Base-by-base conservation (phyloP, 30 jellyfish, hydroid and myxozoan genomes). In the Sanderia malayensis region DNA sequence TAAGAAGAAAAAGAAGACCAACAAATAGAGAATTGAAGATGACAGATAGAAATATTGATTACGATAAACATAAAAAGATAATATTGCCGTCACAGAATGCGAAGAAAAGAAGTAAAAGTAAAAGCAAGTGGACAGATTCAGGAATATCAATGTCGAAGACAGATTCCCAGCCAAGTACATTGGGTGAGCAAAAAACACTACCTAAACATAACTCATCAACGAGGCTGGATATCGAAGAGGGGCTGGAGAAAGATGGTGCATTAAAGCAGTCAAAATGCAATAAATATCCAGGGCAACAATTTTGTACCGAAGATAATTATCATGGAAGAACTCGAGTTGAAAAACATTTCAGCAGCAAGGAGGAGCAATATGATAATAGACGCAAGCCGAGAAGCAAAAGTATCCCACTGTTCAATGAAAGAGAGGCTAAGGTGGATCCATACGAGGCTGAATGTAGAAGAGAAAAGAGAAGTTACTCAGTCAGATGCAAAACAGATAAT, bases 161-260 rank as follows among this genome's bases (percentile, higher is more conserved):
- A 3, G 93, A 81, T 71, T 81, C 93, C 10, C 93, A 81, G 58
- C 93, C 93, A 33, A 70, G 85, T 31, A 81, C 84, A 13, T 85
- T 81, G 47, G 85, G 88, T 26, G 88, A 76, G 27, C n/a, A n/a
- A n/a, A 64, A 73, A 44, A 41, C 88, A 24, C 52, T 60, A 20
- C 21, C 62, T 31, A 60, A 31, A 41, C 37, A 58, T 33, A 63
- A 28, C 44, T n/a, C 31, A 8, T 19, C 52, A 23, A 28, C 23
- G 58, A 46, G 24, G 20, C 44, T 20, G 4, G 74, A 58, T 18
- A 41, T 37, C 31, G 31, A 24, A 8, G 83, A 71, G 20, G 30
- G 44, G 61, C 64, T 19, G 2, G 4, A 4, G 64, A 8, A 49
- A 49, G 52, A 37, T 37, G 52, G 52, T 37, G 13, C 10, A 37